Conservation (phyloP, 2,797 vertebrate genomes). For the Merluccius polli region DNA sequence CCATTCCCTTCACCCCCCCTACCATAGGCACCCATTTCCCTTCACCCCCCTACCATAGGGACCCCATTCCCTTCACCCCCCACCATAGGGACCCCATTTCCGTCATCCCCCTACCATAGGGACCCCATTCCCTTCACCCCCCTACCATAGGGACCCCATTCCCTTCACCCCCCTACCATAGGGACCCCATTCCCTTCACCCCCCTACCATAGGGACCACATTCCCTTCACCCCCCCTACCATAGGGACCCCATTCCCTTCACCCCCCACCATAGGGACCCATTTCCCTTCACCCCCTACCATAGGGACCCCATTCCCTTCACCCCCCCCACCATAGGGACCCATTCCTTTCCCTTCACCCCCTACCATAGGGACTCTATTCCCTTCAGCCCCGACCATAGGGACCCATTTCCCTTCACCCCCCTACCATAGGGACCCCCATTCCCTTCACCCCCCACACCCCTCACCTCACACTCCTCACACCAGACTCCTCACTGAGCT, state of each 20-base stretch:
- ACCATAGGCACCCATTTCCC: slow-evolving; percentile 45
- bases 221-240: slow-evolving; percentile 25
- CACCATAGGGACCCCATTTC: slow-evolving; percentile 44
- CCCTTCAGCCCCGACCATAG: slow-evolving; percentile 28
- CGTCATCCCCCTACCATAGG: slow-evolving; percentile 24
- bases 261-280: slow-evolving; percentile 41
- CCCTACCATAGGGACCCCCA: too few relatives aligned
- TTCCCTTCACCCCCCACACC: slow-evolving; percentile 8
- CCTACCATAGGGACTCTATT: too few relatives aligned
- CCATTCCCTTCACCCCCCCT: slow-evolving; percentile 18
- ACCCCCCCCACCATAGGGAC: slow-evolving; percentile 38
- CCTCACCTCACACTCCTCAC: neutral
- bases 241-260: too few relatives aligned
- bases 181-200: too few relatives aligned
- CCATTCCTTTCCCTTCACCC: slow-evolving; percentile 36
- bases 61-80: slow-evolving; percentile 18
- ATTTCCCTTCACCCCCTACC: slow-evolving; percentile 31
- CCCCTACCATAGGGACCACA: slow-evolving; percentile 44
- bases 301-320: too few relatives aligned
- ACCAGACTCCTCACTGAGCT: neutral
- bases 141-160: slow-evolving; percentile 45
- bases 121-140: slow-evolving; percentile 18
- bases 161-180: slow-evolving; percentile 26
- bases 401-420: slow-evolving; percentile 41
- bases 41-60: slow-evolving; percentile 23